Percentiles rank a stretch among this genome's conserved stretches.
Conservation (phyloP, 92 coral and sea anemone species). For the Galaxea fascicularis region DNA sequence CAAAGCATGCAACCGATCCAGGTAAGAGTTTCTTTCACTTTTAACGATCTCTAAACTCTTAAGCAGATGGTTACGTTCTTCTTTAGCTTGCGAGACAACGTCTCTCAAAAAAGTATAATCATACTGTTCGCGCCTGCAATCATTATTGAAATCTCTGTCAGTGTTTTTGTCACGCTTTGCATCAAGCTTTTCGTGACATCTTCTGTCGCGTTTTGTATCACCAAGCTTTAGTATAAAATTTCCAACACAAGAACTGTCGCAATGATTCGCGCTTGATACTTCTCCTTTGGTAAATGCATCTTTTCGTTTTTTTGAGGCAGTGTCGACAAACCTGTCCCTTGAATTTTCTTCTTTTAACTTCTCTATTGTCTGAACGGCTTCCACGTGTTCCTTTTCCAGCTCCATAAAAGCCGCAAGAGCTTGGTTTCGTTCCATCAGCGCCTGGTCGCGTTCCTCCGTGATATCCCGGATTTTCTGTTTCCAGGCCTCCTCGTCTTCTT, state of each 20-base stretch:
- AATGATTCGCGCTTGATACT: background rate
- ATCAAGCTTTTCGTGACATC: conserved; percentile 14
- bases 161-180: conserved; percentile 29
- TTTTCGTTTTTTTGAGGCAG: background rate
- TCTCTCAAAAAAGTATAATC: conserved; percentile 68
- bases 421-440: conserved; percentile 87
- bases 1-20: conserved; percentile 77
- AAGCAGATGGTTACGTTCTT: conserved; percentile 79
- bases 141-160: conserved; percentile 46
- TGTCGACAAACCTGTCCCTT: background rate
- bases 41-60: conserved; percentile 82
- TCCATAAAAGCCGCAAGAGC: conserved; percentile 92
- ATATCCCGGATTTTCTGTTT: conserved; percentile 71
- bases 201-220: conserved; percentile 5
- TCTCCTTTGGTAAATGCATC: background rate
- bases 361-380: conserved; percentile 68
- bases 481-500: conserved; percentile 82
- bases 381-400: conserved; percentile 80
- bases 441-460: conserved; percentile 91
- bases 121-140: background rate
- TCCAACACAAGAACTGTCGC: conserved; percentile 10
- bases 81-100: conserved; percentile 73
- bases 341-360: conserved; percentile 25
- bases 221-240: background rate
- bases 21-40: conserved; percentile 75